phyloP scores from a whole-genome alignment of 2,888 invertebrate genomes.

The Frankliniella intonsa region DNA sequence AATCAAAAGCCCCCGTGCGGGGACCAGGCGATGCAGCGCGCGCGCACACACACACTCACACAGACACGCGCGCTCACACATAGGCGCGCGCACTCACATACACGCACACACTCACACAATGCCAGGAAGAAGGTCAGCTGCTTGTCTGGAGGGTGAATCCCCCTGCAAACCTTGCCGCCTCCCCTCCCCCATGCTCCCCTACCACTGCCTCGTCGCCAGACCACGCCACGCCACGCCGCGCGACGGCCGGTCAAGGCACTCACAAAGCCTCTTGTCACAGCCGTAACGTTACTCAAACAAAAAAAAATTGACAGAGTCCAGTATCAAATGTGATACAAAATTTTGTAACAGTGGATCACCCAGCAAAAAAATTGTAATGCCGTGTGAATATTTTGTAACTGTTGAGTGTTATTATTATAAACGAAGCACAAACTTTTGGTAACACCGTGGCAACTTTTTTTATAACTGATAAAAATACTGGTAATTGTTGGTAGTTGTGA shows the following conservation, averaged over 20 bases:
- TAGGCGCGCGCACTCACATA: neutral
- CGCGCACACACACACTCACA: neutral
- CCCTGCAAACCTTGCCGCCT: conserved; percentile 1
- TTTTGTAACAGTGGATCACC: no score
- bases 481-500: no score
- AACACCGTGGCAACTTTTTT: no score
- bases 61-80: neutral
- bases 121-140: conserved; percentile 20
- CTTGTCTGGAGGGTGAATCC: conserved; percentile 7
- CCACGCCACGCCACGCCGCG: no score
- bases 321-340: no score
- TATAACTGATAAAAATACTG: no score
- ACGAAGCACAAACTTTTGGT: no score
- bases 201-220: neutral
- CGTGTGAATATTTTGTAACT: no score
- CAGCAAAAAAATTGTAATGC: no score
- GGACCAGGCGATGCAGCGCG: neutral
- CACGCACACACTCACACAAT: neutral
- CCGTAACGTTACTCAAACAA: neutral
- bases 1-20: no score
- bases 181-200: neutral
- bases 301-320: no score
- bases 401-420: no score
- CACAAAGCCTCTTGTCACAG: neutral
- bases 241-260: neutral